Percentiles rank a stretch among this genome's conserved stretches.
Evolutionary conservation across 1,140 invertebrate genomes (phyloP).

Genomic region (Lepidostoma basale): DNA sequence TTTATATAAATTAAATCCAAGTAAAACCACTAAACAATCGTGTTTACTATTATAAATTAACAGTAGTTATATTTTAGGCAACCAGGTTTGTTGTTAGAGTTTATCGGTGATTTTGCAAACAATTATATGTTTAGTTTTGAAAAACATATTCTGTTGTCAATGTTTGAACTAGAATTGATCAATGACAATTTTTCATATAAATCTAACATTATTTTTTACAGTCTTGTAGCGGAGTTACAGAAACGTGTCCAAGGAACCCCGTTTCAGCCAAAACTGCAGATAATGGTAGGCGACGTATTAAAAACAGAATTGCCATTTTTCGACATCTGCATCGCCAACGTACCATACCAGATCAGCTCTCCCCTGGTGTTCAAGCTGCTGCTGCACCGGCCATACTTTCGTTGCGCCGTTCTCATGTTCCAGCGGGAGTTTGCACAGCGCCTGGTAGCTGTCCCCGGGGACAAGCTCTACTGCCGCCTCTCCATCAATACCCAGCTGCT

Average conservation of each 20-base stretch:
- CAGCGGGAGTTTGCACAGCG: slow-evolving; percentile 98
- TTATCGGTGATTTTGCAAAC: too few species aligned
- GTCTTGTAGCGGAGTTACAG: slow-evolving; percentile 93
- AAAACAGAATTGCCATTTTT: slow-evolving; percentile 97
- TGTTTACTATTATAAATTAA: too few species aligned
- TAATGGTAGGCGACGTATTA: slow-evolving; percentile 93
- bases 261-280: slow-evolving; percentile 88
- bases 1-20: too few species aligned
- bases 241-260: slow-evolving; percentile 93
- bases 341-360: slow-evolving; percentile 99
- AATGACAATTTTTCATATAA: background rate
- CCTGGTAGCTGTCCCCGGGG: slow-evolving; percentile 95
- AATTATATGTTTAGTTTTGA: too few species aligned
- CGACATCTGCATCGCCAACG: slow-evolving; percentile 99
- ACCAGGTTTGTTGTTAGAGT: too few species aligned
- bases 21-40: too few species aligned
- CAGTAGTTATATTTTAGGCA: too few species aligned
- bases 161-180: too few species aligned
- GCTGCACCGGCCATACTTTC: slow-evolving; percentile 84
- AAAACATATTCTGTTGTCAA: too few species aligned
- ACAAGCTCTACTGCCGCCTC: slow-evolving; percentile 96
- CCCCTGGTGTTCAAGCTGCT: slow-evolving; percentile 97
- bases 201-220: background rate
- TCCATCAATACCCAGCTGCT: slow-evolving; percentile 97
- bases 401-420: slow-evolving; percentile 98